These are phyloP conservation scores for Ctenochaetus hawaiiensis DNA, from an alignment of 2,797 vertebrate genomes.

Conservation along the genomic window DNA sequence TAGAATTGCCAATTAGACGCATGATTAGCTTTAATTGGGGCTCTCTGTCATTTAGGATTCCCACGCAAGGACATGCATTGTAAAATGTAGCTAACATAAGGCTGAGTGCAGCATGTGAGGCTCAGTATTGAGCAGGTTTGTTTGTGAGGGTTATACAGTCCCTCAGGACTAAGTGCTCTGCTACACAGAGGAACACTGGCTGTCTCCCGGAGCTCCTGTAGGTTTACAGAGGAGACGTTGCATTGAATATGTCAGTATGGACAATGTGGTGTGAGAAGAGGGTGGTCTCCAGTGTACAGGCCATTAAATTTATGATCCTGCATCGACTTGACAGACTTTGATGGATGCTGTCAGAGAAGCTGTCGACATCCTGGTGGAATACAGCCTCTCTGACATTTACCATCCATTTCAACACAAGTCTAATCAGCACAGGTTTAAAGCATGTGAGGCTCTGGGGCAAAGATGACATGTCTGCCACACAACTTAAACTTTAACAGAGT, in stretches of 20 bases:
- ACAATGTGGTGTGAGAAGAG: background rate
- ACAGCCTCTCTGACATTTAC: conserved; percentile 20
- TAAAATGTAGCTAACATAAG: conserved; percentile 31
- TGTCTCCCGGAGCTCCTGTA: conserved; percentile 31
- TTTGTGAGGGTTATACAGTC: conserved; percentile 8
- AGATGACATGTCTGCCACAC: background rate
- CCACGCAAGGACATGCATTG: conserved; percentile 18
- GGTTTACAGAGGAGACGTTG: conserved; percentile 17
- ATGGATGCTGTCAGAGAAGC: conserved; percentile 19
- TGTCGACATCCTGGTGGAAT: conserved; percentile 20
- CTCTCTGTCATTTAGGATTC: conserved; percentile 34
- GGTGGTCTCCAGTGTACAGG: conserved; percentile 13
- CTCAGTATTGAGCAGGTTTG: conserved; percentile 21
- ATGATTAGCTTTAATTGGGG: conserved; percentile 54
- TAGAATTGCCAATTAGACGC: conserved; percentile 60
- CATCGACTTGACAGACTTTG: conserved; percentile 17
- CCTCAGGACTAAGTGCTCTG: conserved; percentile 13
- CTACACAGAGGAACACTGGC: conserved; percentile 36
- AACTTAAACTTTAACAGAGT: background rate
- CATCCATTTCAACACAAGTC: background rate
- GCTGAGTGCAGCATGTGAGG: conserved; percentile 29
- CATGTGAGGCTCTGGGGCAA: background rate
- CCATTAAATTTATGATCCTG: conserved; percentile 35
- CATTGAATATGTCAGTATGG: conserved; percentile 19
- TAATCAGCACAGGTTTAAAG: background rate